Conservation (phyloP, 1,140 invertebrate species). For the Megathymus violae region DNA sequence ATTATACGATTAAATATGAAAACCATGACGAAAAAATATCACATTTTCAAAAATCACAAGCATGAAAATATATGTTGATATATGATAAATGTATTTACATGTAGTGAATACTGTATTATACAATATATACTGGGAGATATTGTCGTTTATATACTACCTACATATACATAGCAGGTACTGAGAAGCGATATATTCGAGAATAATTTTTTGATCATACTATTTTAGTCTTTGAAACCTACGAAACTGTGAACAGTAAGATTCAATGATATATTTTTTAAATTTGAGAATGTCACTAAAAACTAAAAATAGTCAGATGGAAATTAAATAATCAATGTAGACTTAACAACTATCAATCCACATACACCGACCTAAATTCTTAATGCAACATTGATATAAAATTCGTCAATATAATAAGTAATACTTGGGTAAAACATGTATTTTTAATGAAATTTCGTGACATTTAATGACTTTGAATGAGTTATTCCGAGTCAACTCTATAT, state of each 20-base stretch:
- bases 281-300: too few species aligned
- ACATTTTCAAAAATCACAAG: slow-evolving; percentile 36
- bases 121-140: slow-evolving; percentile 59
- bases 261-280: too few species aligned
- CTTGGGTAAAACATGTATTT: too few species aligned
- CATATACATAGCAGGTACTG: slow-evolving; percentile 59
- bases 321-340: too few species aligned
- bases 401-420: too few species aligned
- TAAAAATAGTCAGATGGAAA: too few species aligned
- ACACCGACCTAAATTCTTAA: too few species aligned
- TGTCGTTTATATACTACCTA: slow-evolving; percentile 64
- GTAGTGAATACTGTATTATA: slow-evolving; percentile 45
- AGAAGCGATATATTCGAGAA: slow-evolving; percentile 40
- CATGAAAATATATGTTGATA: slow-evolving; percentile 40
- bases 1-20: slow-evolving; percentile 1
- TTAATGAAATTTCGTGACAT: too few species aligned
- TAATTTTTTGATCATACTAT: background rate
- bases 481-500: too few species aligned
- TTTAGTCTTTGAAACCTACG: background rate
- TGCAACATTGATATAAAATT: too few species aligned
- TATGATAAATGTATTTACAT: slow-evolving; percentile 44
- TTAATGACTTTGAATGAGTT: too few species aligned
- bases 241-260: slow-evolving; percentile 7
- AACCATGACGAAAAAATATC: slow-evolving; percentile 28
- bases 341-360: too few species aligned